Conservation (phyloP, 2,797 vertebrate species). For the Ataeniobius toweri region DNA sequence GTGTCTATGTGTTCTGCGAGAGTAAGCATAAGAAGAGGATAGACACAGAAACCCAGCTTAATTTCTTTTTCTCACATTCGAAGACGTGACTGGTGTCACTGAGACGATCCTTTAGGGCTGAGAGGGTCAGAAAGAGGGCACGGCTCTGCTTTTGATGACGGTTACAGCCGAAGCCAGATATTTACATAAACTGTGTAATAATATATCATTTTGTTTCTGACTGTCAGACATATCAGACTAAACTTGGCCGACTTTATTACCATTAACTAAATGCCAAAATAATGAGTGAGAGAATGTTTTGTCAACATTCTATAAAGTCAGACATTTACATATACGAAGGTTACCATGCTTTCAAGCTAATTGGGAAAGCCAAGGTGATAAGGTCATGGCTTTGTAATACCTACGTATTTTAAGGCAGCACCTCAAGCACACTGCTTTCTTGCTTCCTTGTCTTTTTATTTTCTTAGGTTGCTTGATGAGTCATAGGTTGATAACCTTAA, state of each 20-base stretch:
- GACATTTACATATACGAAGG: background rate
- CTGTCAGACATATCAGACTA: background rate
- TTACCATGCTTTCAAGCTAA: background rate
- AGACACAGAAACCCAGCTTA: conserved; percentile 12
- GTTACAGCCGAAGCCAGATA: background rate
- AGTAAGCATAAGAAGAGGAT: conserved; percentile 16
- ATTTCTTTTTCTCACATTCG: conserved; percentile 20
- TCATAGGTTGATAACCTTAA: no score
- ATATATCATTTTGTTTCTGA: background rate
- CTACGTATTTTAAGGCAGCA: background rate
- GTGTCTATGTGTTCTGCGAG: conserved; percentile 18
- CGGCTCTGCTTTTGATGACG: background rate
- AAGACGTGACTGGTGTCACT: conserved; percentile 20
- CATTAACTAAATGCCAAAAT: background rate
- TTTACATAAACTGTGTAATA: background rate
- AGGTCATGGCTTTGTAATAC: background rate
- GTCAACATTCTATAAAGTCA: background rate
- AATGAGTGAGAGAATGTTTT: background rate
- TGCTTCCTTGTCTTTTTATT: no score
- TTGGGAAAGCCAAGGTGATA: background rate
- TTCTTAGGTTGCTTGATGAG: no score
- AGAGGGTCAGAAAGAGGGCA: conserved; percentile 23
- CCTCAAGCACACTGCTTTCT: background rate
- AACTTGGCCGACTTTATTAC: background rate
- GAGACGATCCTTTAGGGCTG: conserved; percentile 19